Evolutionary conservation across 2,888 invertebrate genomes (phyloP), one percentile per base, ranked within the genome.

Genomic region (Synanthedon vespiformis): DNA sequence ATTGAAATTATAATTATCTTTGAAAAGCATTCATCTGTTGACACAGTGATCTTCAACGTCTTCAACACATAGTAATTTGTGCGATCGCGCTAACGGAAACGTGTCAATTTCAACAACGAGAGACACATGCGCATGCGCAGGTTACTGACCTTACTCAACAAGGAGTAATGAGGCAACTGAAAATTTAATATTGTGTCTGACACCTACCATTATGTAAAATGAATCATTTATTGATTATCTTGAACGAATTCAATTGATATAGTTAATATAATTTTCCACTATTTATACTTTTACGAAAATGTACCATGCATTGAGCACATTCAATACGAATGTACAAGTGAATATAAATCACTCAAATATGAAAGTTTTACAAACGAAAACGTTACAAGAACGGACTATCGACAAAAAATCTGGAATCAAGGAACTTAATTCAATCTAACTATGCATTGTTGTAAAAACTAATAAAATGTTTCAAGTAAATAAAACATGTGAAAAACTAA

Each of bases 31-130:
- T 34, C 34, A 34, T 34, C 34, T 34, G 34, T 34, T 44, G 44
- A n/a, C 44, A 44, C 44, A 44, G 14, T 13, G 44, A 5, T 44
- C 44, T 13, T 44, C 8, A 44, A 13, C 2, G 5, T 22, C 44
- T 34, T 34, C 34, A 34, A 34, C 34, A 34, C 44, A 41, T 41
- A 44, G 13, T 44, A 44, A 44, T 44, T 44, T 44, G 44, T 44
- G 13, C 14, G 44, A 6, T 34, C 34, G 34, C 34, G 34, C 48
- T 44, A 40, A 50, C 50, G 54, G 53, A 61, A 34, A 34, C 62
- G 62, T 70, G 72, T 73, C 73, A 70, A 63, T 62, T 63, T 58
- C 58, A 62, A 64, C 73, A 75, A 78, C 67, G 68, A 74, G 66
- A 58, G 61, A 58, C 73, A 77, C 70, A 72, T 75, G 75, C 34